Evolutionary conservation across 2,113 vertebrate species (phyloP), one percentile per base, ranked within the genome.

Genomic region (Mobula birostris): DNA sequence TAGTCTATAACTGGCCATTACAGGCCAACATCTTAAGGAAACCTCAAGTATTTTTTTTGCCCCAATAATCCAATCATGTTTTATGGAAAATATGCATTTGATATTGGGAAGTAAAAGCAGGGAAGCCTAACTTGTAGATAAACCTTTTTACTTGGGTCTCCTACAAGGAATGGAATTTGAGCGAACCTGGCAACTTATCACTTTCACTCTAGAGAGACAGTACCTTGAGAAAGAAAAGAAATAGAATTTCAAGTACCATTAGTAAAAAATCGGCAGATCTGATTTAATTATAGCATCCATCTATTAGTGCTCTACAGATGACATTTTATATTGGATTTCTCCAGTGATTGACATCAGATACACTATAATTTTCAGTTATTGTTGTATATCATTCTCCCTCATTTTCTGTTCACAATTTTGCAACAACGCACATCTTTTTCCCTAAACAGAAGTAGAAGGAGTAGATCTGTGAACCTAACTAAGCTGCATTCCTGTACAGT

Each of bases 361-460:
- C n/a, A 17, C 29, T 6, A 32, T 63, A 90, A 90, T 66, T 90
- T 90, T 90, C 85, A 90, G 14, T 36, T 74, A 76, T 40, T 56
- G 70, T 56, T 36, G 36, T 93, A 40, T 56, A 82, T 40, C 79
- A 15, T 74, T 48, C 19, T 3, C 40, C 70, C 70, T 48, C 70
- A 48, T 93, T 93, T 74, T 70, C 91, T 48, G 40, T 27, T 93
- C 40, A 56, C 76, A 56, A 27, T 76, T 74, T 21, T 93, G 36
- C 29, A 74, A 76, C 48, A 74, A 11, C 70, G 74, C 66, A 40
- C 56, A 76, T 93, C 91, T 17, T 93, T 74, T 56, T 76, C 91
- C 91, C 91, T 74, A 93, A 74, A 93, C 91, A 48, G 90, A 93
- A 93, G 90, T 93, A 93, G 74, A 74, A 48, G n/a, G 11, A 74